Percentiles rank a stretch among this genome's conserved stretches.
These are phyloP conservation scores for Tragelaphus buxtoni DNA, from an alignment of 2,113 vertebrate genomes.

Conservation along the genomic window DNA sequence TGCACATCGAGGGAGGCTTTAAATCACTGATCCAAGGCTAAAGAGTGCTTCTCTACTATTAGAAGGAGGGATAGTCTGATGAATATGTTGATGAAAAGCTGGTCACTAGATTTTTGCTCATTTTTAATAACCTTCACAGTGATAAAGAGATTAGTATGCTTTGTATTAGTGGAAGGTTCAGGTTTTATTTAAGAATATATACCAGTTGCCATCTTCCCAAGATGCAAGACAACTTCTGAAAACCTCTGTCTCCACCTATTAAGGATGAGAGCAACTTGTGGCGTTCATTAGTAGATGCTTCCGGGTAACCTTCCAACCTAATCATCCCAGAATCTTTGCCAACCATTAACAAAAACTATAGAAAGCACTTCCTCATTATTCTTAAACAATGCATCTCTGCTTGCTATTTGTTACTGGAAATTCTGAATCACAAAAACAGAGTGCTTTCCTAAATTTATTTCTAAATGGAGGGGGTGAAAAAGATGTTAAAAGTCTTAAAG, in stretches of 20 bases:
- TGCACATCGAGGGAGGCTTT: conserved; percentile 73
- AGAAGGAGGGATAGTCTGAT: conserved; percentile 56
- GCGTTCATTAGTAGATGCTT: not conserved
- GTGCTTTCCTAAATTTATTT: not conserved
- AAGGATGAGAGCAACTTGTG: not conserved
- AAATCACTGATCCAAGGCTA: conserved; percentile 68
- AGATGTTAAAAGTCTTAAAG: not conserved
- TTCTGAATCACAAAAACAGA: not conserved
- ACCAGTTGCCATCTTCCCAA: conserved; percentile 12
- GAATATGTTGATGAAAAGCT: conserved; percentile 71
- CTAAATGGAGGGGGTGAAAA: not conserved
- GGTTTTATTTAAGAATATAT: conserved; percentile 54
- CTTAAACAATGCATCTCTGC: not conserved
- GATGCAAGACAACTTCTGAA: not conserved
- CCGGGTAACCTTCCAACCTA: not conserved
- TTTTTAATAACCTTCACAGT: conserved; percentile 68
- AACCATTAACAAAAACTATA: not conserved
- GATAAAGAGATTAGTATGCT: conserved; percentile 58
- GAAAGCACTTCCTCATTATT: not conserved
- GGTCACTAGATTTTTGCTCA: conserved; percentile 57
- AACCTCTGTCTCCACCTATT: not conserved
- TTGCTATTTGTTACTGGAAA: not conserved
- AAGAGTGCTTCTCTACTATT: conserved; percentile 48
- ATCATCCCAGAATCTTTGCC: not conserved
- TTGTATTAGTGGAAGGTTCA: conserved; percentile 32